phyloP scores from a whole-genome alignment of 1,140 invertebrate genomes.

The Habropoda laboriosa region DNA sequence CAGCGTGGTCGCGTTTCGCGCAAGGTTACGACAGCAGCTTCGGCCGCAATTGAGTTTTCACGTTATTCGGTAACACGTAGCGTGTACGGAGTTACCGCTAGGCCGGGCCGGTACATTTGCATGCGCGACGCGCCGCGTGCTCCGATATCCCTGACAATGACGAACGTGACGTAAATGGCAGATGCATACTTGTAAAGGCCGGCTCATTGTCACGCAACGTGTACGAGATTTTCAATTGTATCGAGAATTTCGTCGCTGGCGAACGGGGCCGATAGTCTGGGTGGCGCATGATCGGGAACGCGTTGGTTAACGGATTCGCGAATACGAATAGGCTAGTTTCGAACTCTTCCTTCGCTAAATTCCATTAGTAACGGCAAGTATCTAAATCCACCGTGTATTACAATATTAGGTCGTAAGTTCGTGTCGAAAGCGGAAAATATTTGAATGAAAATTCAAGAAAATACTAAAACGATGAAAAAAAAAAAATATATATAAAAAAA shows the following conservation, averaged over 20 bases:
- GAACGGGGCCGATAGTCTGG: constrained; percentile 4
- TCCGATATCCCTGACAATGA: constrained; percentile 56
- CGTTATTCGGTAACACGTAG: constrained; percentile 58
- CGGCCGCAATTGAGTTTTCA: constrained; percentile 28
- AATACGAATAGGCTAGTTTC: constrained; percentile 9
- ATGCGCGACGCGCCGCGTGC: constrained; percentile 44
- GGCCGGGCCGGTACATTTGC: constrained; percentile 43
- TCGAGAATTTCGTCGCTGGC: constrained; percentile 20
- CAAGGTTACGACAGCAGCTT: background rate
- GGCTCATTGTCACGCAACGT: constrained; percentile 34
- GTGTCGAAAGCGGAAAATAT: no score
- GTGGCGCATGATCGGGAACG: background rate
- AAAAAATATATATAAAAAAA: no score
- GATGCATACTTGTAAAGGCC: constrained; percentile 50
- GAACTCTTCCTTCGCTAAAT: background rate
- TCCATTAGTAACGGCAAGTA: background rate
- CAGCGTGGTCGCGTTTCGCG: background rate
- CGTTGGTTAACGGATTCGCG: constrained; percentile 33
- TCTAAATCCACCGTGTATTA: no score
- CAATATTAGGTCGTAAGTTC: no score
- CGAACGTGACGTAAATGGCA: constrained; percentile 59
- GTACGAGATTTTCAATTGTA: constrained; percentile 28
- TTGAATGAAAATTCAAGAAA: no score
- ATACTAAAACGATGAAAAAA: no score
- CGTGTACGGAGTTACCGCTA: constrained; percentile 56